Conservation (phyloP, 2,113 vertebrate species). For the Cacatua alba region DNA sequence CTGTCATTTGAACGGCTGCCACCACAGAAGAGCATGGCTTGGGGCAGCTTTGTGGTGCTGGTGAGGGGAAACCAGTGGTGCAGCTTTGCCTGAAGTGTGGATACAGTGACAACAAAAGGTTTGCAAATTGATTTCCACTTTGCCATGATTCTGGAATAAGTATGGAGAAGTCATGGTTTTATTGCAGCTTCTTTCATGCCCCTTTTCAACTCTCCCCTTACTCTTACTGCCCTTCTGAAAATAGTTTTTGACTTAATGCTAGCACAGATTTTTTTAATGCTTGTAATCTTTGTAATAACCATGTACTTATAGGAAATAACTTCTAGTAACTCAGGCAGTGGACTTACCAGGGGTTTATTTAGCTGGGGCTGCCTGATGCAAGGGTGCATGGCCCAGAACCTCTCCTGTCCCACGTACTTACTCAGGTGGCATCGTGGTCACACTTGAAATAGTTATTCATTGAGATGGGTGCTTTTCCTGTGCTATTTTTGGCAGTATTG, state of each 20-base stretch:
- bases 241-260: not conserved
- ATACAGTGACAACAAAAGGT: fast-evolving
- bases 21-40: not conserved
- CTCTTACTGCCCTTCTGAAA: not conserved
- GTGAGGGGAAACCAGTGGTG: not conserved
- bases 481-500: not conserved
- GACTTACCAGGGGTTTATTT: not conserved
- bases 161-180: not conserved
- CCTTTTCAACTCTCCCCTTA: not conserved
- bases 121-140: not conserved
- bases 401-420: not conserved
- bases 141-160: not conserved
- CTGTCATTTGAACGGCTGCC: not conserved
- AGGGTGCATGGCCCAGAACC: not conserved
- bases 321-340: fast-evolving
- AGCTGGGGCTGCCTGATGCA: not conserved
- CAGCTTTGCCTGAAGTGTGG: not conserved
- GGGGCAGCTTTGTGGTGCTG: not conserved
- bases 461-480: not conserved
- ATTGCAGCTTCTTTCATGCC: not conserved
- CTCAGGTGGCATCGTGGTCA: not conserved
- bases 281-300: not conserved
- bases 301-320: fast-evolving
- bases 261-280: not conserved
- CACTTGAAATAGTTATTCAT: fast-evolving